Evolutionary conservation across 2,888 invertebrate genomes (phyloP).

Genomic region (Idaea dimidiata): DNA sequence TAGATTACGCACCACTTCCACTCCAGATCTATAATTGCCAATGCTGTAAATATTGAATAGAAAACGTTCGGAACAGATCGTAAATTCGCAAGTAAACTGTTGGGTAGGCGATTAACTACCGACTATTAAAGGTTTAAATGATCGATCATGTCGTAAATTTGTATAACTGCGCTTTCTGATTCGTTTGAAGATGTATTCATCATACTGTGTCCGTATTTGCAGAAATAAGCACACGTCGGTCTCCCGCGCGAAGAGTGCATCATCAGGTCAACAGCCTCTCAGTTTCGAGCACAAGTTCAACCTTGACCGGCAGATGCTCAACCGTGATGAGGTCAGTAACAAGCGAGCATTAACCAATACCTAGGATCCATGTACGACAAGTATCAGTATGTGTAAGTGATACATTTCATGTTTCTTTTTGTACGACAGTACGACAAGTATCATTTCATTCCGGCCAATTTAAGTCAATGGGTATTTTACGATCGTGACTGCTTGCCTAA

Average conservation of each 20-base stretch:
- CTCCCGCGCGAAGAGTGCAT: slow-evolving; percentile 70
- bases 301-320: slow-evolving; percentile 70
- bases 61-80: background rate
- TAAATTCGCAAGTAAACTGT: background rate
- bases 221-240: slow-evolving; percentile 65
- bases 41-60: background rate
- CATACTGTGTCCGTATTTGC: slow-evolving; percentile 12
- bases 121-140: background rate
- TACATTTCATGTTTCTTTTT: too few species aligned
- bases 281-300: slow-evolving; percentile 79
- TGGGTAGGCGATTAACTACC: background rate
- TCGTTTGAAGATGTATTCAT: background rate
- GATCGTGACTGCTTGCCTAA: too few species aligned
- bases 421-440: too few species aligned
- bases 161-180: background rate
- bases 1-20: background rate
- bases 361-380: background rate
- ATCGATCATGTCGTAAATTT: background rate
- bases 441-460: too few species aligned
- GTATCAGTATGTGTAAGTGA: too few species aligned
- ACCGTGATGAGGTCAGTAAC: slow-evolving; percentile 63
- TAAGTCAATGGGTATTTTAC: too few species aligned
- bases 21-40: background rate
- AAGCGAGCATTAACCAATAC: background rate
- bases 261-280: slow-evolving; percentile 67